Conservation (phyloP, 2,113 vertebrate species). For the Anarrhichthys ocellatus region DNA sequence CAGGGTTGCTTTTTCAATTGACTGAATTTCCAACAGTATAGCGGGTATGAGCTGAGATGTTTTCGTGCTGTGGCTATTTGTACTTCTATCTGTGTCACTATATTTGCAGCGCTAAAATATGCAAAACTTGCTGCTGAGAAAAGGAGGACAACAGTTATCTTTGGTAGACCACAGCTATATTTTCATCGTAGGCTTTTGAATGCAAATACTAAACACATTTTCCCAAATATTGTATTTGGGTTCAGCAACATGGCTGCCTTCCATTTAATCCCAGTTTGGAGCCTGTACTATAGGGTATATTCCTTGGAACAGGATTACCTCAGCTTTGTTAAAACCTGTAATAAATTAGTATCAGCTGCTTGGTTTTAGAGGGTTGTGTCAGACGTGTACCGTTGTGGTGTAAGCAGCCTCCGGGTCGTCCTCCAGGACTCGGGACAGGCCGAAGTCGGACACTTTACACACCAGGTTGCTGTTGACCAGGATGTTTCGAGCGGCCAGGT, state of each 20-base stretch:
- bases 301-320: not conserved
- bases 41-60: too few species aligned
- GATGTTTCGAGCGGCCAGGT: constrained; percentile 95
- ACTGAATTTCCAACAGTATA: not conserved
- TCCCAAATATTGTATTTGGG: not conserved
- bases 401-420: constrained; percentile 97
- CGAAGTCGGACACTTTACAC: constrained; percentile 98
- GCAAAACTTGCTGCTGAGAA: not conserved
- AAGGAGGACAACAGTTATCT: not conserved
- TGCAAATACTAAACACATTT: not conserved
- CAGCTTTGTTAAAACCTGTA: constrained; percentile 6
- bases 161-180: not conserved
- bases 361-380: not conserved
- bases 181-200: not conserved
- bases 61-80: not conserved
- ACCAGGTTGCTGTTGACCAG: constrained; percentile 98
- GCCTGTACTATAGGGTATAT: not conserved
- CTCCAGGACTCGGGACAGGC: constrained; percentile 95
- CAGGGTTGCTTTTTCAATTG: not conserved
- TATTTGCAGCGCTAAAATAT: not conserved
- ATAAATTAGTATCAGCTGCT: constrained; percentile 13
- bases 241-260: not conserved
- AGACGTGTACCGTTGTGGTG: constrained; percentile 85
- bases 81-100: not conserved
- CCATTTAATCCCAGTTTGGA: not conserved